Conservation (phyloP, 2,797 vertebrate genomes). For the Anomalospiza imberbis region DNA sequence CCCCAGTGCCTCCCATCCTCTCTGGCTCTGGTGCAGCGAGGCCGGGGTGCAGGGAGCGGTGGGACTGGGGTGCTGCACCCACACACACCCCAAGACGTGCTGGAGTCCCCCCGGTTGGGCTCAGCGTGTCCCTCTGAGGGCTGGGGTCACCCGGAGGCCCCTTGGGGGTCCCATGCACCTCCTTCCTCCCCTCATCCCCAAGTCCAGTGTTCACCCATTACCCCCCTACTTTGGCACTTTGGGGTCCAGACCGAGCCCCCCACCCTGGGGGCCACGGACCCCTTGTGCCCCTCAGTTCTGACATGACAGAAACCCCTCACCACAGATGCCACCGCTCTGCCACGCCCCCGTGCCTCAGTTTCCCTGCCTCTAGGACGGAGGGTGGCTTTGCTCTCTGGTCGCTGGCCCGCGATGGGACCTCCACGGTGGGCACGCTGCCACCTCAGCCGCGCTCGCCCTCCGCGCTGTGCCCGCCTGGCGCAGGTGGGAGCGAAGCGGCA, state of each 20-base stretch:
- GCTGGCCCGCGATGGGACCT: fast-evolving
- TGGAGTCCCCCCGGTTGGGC: too few species aligned
- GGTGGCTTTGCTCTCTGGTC: not conserved
- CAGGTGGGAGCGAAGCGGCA: not conserved
- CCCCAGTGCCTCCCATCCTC: not conserved
- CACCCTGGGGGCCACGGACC: too few species aligned
- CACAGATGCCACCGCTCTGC: not conserved
- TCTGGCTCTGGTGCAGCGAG: not conserved
- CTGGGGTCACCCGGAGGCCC: not conserved
- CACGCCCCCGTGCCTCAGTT: not conserved
- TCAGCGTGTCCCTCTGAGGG: not conserved
- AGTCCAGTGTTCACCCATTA: not conserved
- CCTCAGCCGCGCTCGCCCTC: not conserved
- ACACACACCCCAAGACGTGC: not conserved
- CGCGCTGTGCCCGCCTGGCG: not conserved
- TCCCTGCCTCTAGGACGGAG: not conserved
- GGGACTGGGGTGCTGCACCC: not conserved
- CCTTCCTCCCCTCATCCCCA: not conserved
- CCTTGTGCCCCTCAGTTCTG: not conserved
- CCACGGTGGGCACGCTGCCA: not conserved
- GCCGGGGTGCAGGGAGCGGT: fast-evolving
- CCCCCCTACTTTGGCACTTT: not conserved
- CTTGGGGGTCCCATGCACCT: not conserved
- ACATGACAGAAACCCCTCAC: too few species aligned
- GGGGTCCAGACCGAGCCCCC: not conserved